phyloP scores from a whole-genome alignment of 2,113 vertebrate species.

The Pteruthius melanotis region DNA sequence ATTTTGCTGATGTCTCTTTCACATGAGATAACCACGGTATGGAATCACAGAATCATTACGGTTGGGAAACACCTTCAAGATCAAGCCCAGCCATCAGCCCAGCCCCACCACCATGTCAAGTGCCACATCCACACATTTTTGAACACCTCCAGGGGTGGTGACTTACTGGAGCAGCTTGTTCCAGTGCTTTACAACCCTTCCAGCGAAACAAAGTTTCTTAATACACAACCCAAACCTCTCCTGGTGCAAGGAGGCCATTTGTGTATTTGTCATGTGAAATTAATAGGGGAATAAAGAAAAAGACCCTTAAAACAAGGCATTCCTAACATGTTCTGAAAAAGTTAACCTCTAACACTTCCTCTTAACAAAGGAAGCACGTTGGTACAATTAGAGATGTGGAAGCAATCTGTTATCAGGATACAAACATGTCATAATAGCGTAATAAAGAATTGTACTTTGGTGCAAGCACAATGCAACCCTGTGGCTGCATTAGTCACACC shows the following conservation, averaged over 20 bases:
- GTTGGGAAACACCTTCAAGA: background rate
- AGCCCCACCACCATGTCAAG: background rate
- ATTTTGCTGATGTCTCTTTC: background rate
- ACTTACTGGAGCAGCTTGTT: background rate
- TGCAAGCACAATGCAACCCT: background rate
- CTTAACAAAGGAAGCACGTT: background rate
- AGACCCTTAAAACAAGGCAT: background rate
- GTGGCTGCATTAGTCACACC: background rate
- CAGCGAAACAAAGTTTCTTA: background rate
- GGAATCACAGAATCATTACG: background rate
- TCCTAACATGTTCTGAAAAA: background rate
- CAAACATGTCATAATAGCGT: background rate
- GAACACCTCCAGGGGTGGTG: background rate
- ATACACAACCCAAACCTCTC: background rate
- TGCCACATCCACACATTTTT: background rate
- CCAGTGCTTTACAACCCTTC: background rate
- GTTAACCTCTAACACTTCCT: background rate
- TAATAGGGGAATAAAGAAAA: background rate
- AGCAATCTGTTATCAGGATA: background rate
- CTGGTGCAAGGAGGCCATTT: background rate
- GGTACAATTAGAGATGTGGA: background rate
- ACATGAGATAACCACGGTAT: background rate
- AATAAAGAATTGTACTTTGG: background rate
- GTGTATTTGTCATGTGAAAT: background rate
- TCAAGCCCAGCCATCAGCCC: background rate